A percentile compares a stretch with the other conserved stretches of the same genome.
Conservation (phyloP, 2,113 vertebrate species). For the Centropus bengalensis region DNA sequence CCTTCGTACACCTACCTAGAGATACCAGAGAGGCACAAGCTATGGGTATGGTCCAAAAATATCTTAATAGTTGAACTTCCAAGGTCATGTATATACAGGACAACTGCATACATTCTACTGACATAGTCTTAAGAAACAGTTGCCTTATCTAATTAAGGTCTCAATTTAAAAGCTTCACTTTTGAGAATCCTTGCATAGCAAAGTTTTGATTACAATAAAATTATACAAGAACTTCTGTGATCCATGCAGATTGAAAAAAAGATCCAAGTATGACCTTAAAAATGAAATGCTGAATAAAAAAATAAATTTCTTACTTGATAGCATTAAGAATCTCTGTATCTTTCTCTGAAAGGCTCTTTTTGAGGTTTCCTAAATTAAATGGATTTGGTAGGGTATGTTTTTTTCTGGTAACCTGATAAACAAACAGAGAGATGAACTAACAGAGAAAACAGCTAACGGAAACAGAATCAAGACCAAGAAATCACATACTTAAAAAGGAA, state of each 20-base stretch:
- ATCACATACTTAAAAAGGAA: background rate
- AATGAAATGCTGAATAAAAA: background rate
- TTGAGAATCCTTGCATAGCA: background rate
- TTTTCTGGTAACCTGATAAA: slow-evolving; percentile 81
- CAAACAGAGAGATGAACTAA: background rate
- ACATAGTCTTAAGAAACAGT: background rate
- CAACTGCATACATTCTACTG: background rate
- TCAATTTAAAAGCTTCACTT: background rate
- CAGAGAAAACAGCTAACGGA: background rate
- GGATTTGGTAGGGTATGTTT: slow-evolving; percentile 86
- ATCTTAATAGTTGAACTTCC: background rate
- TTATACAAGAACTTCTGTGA: background rate
- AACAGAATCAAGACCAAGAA: background rate
- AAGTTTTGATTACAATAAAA: background rate
- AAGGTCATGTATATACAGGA: background rate
- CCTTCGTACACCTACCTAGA: background rate
- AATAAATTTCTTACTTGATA: slow-evolving; percentile 80
- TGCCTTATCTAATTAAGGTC: background rate
- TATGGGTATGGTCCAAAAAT: background rate
- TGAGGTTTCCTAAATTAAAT: slow-evolving; percentile 86
- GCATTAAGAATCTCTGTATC: slow-evolving; percentile 83
- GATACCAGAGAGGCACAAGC: background rate
- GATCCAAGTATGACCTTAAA: background rate
- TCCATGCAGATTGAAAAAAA: background rate
- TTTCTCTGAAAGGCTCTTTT: slow-evolving; percentile 85